These are phyloP conservation scores for Protonibea diacanthus DNA, from an alignment of 2,797 vertebrate genomes.

Conservation along the genomic window DNA sequence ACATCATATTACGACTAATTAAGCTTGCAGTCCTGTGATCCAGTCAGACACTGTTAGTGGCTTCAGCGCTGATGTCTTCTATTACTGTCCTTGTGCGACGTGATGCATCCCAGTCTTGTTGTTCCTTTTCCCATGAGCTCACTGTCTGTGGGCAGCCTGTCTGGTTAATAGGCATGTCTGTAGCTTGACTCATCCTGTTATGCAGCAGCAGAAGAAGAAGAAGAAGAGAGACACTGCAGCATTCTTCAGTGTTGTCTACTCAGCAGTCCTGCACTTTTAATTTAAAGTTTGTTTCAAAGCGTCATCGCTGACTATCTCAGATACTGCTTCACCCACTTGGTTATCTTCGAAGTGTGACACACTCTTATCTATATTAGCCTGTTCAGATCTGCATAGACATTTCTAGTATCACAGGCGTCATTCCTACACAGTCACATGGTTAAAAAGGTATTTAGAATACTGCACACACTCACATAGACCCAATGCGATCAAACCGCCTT, in stretches of 20 bases:
- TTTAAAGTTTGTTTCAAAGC: neutral
- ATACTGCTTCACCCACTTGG: neutral
- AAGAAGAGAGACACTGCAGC: slow-evolving; percentile 14
- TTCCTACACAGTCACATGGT: slow-evolving; percentile 1
- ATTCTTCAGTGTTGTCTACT: slow-evolving; percentile 10
- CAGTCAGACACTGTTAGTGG: neutral
- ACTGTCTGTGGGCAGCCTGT: slow-evolving; percentile 49
- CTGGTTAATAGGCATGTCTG: slow-evolving; percentile 45
- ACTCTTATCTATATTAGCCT: neutral
- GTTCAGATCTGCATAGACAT: neutral
- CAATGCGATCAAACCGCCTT: neutral
- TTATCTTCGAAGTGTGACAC: neutral
- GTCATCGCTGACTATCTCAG: neutral
- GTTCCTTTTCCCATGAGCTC: slow-evolving; percentile 58
- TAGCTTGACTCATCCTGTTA: slow-evolving; percentile 55
- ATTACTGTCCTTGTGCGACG: neutral
- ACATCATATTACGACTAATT: neutral
- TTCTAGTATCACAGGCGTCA: neutral
- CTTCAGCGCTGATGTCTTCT: neutral
- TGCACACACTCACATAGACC: neutral
- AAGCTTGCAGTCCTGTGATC: slow-evolving; percentile 14
- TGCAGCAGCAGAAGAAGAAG: neutral
- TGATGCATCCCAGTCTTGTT: neutral
- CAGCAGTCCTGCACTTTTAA: slow-evolving; percentile 12
- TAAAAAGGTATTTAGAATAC: neutral